Evolutionary conservation across 2,113 vertebrate species (phyloP).

Genomic region (Sakesphorus luctuosus): DNA sequence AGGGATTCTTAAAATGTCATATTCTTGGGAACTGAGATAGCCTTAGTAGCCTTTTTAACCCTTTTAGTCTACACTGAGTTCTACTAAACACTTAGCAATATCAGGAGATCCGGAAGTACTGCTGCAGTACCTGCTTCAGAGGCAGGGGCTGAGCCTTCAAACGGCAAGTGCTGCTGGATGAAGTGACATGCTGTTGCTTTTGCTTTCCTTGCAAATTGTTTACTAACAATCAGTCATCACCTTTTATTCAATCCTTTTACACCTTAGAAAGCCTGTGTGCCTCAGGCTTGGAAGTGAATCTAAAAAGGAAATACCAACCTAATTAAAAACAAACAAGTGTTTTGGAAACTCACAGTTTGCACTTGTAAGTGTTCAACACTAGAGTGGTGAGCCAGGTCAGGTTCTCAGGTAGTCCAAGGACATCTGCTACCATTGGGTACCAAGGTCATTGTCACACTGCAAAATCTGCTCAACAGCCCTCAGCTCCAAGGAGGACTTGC

Average conservation of each 20-base stretch:
- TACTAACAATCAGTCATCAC: not conserved
- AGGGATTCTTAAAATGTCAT: not conserved
- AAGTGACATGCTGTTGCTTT: not conserved
- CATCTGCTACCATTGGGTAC: fast-evolving
- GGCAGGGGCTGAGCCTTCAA: not conserved
- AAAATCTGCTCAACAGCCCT: not conserved
- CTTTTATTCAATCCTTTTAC: not conserved
- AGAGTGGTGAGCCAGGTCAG: not conserved
- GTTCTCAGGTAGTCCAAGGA: not conserved
- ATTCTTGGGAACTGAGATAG: not conserved
- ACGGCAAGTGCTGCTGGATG: not conserved
- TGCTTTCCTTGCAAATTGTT: not conserved
- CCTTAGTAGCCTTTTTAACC: not conserved
- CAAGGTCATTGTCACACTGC: not conserved
- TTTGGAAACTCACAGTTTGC: not conserved
- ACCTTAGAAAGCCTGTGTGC: not conserved
- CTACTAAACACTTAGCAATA: not conserved
- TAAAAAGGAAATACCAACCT: not conserved
- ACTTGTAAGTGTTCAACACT: not conserved
- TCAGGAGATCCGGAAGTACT: not conserved
- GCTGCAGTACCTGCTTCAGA: not conserved
- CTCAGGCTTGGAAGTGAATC: not conserved
- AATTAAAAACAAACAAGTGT: not conserved
- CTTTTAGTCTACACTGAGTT: not conserved
- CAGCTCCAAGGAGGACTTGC: not conserved